Conservation (phyloP, 1,140 invertebrate genomes). For the Zaprionus nigranus region DNA sequence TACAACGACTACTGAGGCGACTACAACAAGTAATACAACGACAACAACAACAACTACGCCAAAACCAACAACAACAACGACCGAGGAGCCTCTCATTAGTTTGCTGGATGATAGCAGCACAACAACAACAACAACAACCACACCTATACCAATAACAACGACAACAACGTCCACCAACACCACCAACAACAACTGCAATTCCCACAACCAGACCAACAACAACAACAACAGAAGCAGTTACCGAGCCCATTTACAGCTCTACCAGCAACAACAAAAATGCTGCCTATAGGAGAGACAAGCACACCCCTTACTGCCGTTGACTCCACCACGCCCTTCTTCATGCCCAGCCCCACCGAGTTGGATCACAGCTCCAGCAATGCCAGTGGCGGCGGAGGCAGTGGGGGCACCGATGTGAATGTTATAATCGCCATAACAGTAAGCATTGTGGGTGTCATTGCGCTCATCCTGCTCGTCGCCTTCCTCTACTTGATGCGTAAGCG, state of each 20-base stretch:
- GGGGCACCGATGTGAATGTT: slow-evolving; percentile 83
- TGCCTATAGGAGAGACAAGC: slow-evolving; percentile 26
- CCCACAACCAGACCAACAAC: slow-evolving; percentile 15
- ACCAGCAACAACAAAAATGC: slow-evolving; percentile 28
- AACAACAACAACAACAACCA: slow-evolving; percentile 19
- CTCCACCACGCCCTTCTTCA: slow-evolving; percentile 21
- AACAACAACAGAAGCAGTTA: slow-evolving; percentile 29
- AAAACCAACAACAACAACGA: slow-evolving; percentile 40
- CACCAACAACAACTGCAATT: slow-evolving; percentile 13
- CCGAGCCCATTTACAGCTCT: slow-evolving; percentile 45
- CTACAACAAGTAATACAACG: neutral
- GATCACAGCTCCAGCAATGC: slow-evolving; percentile 50
- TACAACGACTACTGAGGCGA: slow-evolving; percentile 19
- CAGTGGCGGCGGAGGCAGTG: slow-evolving; percentile 10
- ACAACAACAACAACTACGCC: slow-evolving; percentile 33
- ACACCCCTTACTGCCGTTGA: slow-evolving; percentile 5
- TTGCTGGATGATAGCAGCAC: slow-evolving; percentile 65
- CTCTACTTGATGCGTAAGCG: slow-evolving; percentile 90
- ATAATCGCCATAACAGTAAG: slow-evolving; percentile 86
- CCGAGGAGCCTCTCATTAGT: slow-evolving; percentile 61
- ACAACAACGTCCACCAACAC: neutral
- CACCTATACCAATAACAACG: slow-evolving; percentile 7
- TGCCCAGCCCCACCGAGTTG: slow-evolving; percentile 48
- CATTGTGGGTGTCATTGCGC: slow-evolving; percentile 85
- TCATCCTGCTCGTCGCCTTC: slow-evolving; percentile 88